Conservation (phyloP, 2,888 invertebrate genomes). For the Tridacna gigas region DNA sequence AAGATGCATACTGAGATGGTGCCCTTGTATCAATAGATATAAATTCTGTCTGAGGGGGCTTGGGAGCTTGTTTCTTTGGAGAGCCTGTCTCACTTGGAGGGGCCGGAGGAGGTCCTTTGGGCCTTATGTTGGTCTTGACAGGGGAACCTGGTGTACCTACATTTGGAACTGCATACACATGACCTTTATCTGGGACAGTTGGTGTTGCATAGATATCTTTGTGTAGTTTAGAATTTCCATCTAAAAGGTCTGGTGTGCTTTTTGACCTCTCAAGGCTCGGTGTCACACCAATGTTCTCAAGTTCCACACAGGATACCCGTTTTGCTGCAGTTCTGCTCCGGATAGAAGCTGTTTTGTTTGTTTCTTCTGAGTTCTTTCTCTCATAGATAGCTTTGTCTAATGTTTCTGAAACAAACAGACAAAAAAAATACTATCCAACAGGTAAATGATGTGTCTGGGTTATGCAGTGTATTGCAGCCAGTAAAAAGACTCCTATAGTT, state of each 20-base stretch:
- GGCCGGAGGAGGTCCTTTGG: slow-evolving; percentile 67
- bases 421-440: neutral
- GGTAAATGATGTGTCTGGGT: no score
- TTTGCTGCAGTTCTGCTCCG: slow-evolving; percentile 89
- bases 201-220: slow-evolving; percentile 67
- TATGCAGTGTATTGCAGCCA: no score
- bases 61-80: slow-evolving; percentile 70
- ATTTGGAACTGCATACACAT: slow-evolving; percentile 51
- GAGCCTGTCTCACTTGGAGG: slow-evolving; percentile 66
- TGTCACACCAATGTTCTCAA: slow-evolving; percentile 68
- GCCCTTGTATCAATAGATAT: slow-evolving; percentile 74
- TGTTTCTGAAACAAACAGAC: slow-evolving; percentile 75
- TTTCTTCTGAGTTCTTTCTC: slow-evolving; percentile 68
- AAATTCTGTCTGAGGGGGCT: slow-evolving; percentile 71
- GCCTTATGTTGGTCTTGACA: slow-evolving; percentile 48
- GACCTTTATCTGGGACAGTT: slow-evolving; percentile 56
- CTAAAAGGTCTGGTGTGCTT: slow-evolving; percentile 77
- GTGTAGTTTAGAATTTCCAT: slow-evolving; percentile 30
- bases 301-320: slow-evolving; percentile 77
- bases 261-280: slow-evolving; percentile 74
- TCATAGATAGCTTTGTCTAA: slow-evolving; percentile 82
- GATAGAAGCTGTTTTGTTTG: slow-evolving; percentile 93
- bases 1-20: slow-evolving; percentile 68
- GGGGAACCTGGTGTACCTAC: slow-evolving; percentile 46
- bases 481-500: no score